A percentile compares a stretch with the other conserved stretches of the same genome.
Conservation (phyloP, 1,140 invertebrate species). For the Gonatopus flavifemur region DNA sequence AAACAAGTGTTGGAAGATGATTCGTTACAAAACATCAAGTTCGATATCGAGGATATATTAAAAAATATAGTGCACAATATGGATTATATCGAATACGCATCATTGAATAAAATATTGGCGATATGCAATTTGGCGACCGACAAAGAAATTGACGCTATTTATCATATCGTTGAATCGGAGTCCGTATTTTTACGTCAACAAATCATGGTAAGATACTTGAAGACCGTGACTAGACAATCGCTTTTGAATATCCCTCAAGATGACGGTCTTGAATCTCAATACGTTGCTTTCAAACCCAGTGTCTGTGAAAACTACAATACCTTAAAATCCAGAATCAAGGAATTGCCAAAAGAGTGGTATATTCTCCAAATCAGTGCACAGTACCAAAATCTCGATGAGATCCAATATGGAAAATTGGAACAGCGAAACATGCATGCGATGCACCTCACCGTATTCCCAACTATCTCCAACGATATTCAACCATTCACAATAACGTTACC, state of each 20-base stretch:
- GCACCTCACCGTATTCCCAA: conserved; percentile 59
- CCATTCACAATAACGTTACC: conserved; percentile 55
- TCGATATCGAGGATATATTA: conserved; percentile 20
- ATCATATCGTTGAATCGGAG: conserved; percentile 46
- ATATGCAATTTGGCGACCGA: conserved; percentile 29
- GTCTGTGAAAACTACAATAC: conserved; percentile 35
- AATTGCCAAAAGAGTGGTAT: conserved; percentile 62
- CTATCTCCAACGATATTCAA: conserved; percentile 47
- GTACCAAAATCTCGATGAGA: conserved; percentile 55
- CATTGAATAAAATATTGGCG: conserved; percentile 44
- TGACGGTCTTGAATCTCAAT: conserved; percentile 31
- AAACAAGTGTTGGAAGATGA: not conserved
- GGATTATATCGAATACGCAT: conserved; percentile 36
- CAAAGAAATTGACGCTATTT: conserved; percentile 42
- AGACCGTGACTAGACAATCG: conserved; percentile 29
- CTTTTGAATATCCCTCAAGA: conserved; percentile 19
- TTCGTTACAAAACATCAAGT: conserved; percentile 13
- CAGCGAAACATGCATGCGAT: conserved; percentile 54
- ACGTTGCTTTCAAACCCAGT: conserved; percentile 33
- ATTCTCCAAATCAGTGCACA: conserved; percentile 61
- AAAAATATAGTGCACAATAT: conserved; percentile 5
- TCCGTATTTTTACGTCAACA: conserved; percentile 43
- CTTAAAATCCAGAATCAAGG: conserved; percentile 29
- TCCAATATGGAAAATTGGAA: conserved; percentile 40
- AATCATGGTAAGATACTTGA: conserved; percentile 37